These are phyloP conservation scores for Drosophila siamana DNA, from an alignment of 2,888 invertebrate genomes.

Conservation along the genomic window DNA sequence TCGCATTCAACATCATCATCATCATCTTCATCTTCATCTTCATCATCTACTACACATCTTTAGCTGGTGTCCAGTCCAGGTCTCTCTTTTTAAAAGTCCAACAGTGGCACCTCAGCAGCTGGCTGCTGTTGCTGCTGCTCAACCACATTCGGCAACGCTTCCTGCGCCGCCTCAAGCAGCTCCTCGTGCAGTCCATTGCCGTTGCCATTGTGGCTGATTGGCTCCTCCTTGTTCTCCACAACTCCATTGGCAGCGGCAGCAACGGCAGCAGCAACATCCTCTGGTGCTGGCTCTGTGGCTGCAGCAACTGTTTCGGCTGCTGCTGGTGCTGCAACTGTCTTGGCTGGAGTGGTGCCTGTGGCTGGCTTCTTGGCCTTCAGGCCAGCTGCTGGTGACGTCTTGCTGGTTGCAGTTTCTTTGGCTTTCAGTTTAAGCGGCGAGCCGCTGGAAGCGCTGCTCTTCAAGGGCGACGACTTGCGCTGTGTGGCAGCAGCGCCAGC, in stretches of 20 bases:
- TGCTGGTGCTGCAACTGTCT: constrained; percentile 28
- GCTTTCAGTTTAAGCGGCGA: constrained; percentile 72
- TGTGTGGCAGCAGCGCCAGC: constrained; percentile 44
- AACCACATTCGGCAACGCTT: constrained; percentile 36
- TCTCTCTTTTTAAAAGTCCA: constrained; percentile 54
- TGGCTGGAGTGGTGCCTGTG: constrained; percentile 33
- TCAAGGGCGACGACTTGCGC: constrained; percentile 73
- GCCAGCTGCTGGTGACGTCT: constrained; percentile 55
- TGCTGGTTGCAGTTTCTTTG: constrained; percentile 63
- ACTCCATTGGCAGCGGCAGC: constrained; percentile 49
- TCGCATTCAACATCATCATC: not conserved
- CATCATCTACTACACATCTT: constrained; percentile 2
- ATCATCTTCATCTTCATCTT: not conserved
- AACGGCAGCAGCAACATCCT: constrained; percentile 17
- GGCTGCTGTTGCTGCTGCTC: constrained; percentile 27
- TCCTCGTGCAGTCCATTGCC: constrained; percentile 48
- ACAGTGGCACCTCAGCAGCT: constrained; percentile 46
- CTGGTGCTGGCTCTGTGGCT: constrained; percentile 30
- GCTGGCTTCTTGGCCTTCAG: constrained; percentile 45
- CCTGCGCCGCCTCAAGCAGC: constrained; percentile 45
- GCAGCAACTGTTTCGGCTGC: constrained; percentile 23
- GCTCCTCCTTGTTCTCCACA: constrained; percentile 28
- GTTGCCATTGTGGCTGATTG: constrained; percentile 43
- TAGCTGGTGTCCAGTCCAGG: constrained; percentile 2
- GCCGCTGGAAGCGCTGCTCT: constrained; percentile 48